A percentile compares a stretch with the other conserved stretches of the same genome.
Evolutionary conservation across 2,888 invertebrate species (phyloP).

Genomic region (Carterocephalus palaemon): DNA sequence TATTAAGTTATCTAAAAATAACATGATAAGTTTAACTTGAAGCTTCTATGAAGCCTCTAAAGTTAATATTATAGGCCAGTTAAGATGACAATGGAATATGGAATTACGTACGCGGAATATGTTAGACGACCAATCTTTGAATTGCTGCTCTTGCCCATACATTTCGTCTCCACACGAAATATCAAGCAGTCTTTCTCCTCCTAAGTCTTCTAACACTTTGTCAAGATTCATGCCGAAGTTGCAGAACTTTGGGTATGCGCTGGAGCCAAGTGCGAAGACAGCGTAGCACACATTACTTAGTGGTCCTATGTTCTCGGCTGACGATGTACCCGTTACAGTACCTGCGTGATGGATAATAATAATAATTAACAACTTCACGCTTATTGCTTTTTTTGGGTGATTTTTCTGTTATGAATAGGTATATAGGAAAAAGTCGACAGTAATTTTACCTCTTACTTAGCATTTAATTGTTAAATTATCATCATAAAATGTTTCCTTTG

Average conservation of each 20-base stretch:
- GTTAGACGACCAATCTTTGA: conserved; percentile 92
- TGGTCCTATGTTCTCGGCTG: conserved; percentile 90
- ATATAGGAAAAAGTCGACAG: no score
- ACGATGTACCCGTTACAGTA: conserved; percentile 84
- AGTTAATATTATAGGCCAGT: no score
- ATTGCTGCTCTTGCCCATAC: conserved; percentile 96
- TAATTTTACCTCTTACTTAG: no score
- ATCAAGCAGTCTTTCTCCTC: conserved; percentile 90
- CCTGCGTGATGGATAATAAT: conserved; percentile 67
- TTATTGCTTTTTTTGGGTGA: no score
- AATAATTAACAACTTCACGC: no score
- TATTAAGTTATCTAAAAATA: no score
- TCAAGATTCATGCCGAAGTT: conserved; percentile 96
- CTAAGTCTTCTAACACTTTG: conserved; percentile 90
- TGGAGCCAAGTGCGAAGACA: conserved; percentile 95
- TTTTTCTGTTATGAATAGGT: no score
- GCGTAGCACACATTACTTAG: conserved; percentile 94
- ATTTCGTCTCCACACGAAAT: conserved; percentile 94
- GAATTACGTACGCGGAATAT: conserved; percentile 86
- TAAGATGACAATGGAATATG: no score
- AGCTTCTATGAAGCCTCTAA: no score
- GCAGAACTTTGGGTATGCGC: conserved; percentile 97
- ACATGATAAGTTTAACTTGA: no score
- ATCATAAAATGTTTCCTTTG: no score
- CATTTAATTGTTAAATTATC: no score